Conservation (phyloP, 1,140 invertebrate genomes). For the Agrilus planipennis region DNA sequence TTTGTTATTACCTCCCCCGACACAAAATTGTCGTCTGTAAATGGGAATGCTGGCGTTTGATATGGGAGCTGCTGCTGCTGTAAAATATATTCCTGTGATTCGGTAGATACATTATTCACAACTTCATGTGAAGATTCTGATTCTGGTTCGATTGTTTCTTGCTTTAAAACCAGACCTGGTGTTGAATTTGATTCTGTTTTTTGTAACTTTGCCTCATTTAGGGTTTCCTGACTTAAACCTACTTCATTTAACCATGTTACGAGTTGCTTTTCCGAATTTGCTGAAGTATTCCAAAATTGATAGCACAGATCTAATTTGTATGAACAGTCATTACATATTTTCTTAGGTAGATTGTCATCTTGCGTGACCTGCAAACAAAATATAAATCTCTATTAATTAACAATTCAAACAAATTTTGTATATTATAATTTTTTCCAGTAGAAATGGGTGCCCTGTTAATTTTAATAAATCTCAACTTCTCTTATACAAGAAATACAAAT, state of each 20-base stretch:
- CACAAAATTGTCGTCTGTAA: slow-evolving; percentile 3
- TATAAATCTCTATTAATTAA: slow-evolving; percentile 6
- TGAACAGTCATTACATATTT: slow-evolving; percentile 46
- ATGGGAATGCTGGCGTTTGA: slow-evolving; percentile 9
- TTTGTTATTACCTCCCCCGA: background rate
- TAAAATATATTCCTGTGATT: slow-evolving; percentile 18
- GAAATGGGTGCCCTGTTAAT: too few species aligned
- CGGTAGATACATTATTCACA: slow-evolving; percentile 14
- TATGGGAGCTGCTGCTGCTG: slow-evolving; percentile 20
- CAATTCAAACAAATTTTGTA: too few species aligned
- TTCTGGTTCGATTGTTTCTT: slow-evolving; percentile 19
- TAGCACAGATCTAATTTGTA: slow-evolving; percentile 48
- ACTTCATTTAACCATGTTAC: too few species aligned
- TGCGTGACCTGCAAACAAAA: slow-evolving; percentile 37
- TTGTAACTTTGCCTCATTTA: slow-evolving; percentile 36
- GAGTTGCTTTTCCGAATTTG: slow-evolving; percentile 44
- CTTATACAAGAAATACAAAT: too few species aligned
- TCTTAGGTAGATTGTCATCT: slow-evolving; percentile 47
- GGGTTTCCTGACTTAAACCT: too few species aligned
- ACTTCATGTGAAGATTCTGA: slow-evolving; percentile 9
- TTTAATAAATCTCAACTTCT: too few species aligned
- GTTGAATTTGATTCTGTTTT: slow-evolving; percentile 25
- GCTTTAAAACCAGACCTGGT: slow-evolving; percentile 19
- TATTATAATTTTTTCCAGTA: too few species aligned
- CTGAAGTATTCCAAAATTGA: slow-evolving; percentile 46